A percentile compares a stretch with the other conserved stretches of the same genome.
Evolutionary conservation across 2,888 invertebrate genomes (phyloP).

Genomic region (Erebia aethiops): DNA sequence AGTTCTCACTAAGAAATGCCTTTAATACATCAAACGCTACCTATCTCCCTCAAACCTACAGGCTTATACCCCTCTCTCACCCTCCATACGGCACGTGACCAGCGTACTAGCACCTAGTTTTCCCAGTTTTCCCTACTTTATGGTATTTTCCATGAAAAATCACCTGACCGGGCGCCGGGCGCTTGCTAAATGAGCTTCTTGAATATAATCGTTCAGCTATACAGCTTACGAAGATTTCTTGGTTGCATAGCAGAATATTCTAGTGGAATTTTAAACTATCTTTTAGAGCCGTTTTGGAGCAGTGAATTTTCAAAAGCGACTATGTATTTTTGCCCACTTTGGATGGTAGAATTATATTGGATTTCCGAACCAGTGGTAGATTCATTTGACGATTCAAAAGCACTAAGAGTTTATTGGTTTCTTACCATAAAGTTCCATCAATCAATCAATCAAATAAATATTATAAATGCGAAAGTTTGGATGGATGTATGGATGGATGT

Average conservation of each 20-base stretch:
- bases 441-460: too few relatives aligned
- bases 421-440: too few relatives aligned
- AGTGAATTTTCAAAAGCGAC: not conserved
- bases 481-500: too few relatives aligned
- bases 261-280: not conserved
- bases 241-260: conserved; percentile 27
- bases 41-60: conserved; percentile 28
- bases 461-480: too few relatives aligned
- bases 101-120: conserved; percentile 64
- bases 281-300: not conserved
- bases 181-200: conserved; percentile 59
- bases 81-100: conserved; percentile 64
- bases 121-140: conserved; percentile 67
- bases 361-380: too few relatives aligned
- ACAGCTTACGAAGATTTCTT: conserved; percentile 30
- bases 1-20: conserved; percentile 23
- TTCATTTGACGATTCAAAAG: too few relatives aligned
- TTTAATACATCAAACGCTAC: conserved; percentile 33
- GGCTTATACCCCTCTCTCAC: conserved; percentile 40
- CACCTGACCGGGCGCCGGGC: conserved; percentile 59
- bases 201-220: conserved; percentile 38
- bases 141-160: conserved; percentile 72
- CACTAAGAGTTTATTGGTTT: too few relatives aligned
- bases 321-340: too few relatives aligned
- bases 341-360: too few relatives aligned